Percentiles rank a stretch among this genome's conserved stretches.
These are phyloP conservation scores for Calliopum simillimum DNA, from an alignment of 2,888 invertebrate genomes.

Conservation along the genomic window DNA sequence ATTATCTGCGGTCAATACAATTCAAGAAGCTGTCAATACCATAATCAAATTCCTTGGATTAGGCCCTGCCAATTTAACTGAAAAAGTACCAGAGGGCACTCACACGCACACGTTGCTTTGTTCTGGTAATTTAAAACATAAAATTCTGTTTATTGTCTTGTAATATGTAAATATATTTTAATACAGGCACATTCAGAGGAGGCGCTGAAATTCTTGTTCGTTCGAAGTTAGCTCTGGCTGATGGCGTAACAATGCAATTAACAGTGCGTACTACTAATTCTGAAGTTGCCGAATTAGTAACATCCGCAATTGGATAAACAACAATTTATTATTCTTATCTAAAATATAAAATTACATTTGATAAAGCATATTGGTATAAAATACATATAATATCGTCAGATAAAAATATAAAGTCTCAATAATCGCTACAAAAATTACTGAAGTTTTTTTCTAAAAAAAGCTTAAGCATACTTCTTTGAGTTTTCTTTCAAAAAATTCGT, in stretches of 20 bases:
- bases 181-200: slow-evolving; percentile 85
- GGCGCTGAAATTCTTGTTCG: slow-evolving; percentile 90
- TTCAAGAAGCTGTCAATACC: slow-evolving; percentile 87
- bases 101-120: slow-evolving; percentile 83
- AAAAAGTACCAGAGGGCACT: slow-evolving; percentile 85
- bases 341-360: neutral
- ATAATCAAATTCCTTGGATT: slow-evolving; percentile 86
- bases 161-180: slow-evolving; percentile 9
- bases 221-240: slow-evolving; percentile 80
- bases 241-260: slow-evolving; percentile 93
- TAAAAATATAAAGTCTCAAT: too few species aligned
- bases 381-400: too few species aligned
- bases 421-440: too few species aligned
- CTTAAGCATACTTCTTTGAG: too few species aligned
- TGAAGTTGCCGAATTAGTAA: slow-evolving; percentile 87
- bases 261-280: slow-evolving; percentile 88
- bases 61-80: slow-evolving; percentile 86
- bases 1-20: slow-evolving; percentile 79
- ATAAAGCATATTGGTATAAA: neutral
- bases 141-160: neutral
- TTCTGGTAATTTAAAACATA: slow-evolving; percentile 72
- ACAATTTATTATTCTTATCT: neutral
- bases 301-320: slow-evolving; percentile 84
- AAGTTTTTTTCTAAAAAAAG: too few species aligned
- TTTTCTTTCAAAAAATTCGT: too few species aligned